Percentiles rank a stretch among this genome's conserved stretches.
These are phyloP conservation scores for Dufourea novaeangliae DNA, from an alignment of 1,140 invertebrate species.

Conservation along the genomic window DNA sequence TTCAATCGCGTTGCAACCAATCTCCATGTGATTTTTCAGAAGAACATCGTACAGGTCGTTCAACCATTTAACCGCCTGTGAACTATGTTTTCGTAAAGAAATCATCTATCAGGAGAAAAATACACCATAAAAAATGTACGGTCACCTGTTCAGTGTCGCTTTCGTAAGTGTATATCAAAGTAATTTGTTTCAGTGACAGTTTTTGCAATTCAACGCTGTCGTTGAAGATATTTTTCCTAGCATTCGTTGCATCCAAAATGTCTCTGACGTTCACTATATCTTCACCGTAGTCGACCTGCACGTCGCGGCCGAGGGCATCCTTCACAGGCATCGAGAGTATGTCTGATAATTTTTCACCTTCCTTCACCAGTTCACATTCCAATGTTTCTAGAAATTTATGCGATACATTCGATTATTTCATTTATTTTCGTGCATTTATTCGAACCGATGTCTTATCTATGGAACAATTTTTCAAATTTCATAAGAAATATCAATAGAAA, in stretches of 20 bases:
- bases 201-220: constrained; percentile 88
- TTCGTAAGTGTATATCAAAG: constrained; percentile 89
- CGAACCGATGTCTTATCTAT: too few species aligned
- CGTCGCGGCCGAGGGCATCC: constrained; percentile 88
- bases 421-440: too few species aligned
- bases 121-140: background rate
- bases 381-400: constrained; percentile 82
- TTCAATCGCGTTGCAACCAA: constrained; percentile 87
- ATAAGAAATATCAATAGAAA: too few species aligned
- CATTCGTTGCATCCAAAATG: constrained; percentile 85
- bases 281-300: constrained; percentile 87
- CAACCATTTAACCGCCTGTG: constrained; percentile 88
- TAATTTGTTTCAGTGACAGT: constrained; percentile 88
- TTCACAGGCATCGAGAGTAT: constrained; percentile 90
- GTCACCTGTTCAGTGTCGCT: constrained; percentile 86
- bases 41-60: constrained; percentile 88
- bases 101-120: background rate
- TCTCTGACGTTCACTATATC: constrained; percentile 88
- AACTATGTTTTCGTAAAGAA: constrained; percentile 18
- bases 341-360: constrained; percentile 90
- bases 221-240: constrained; percentile 85
- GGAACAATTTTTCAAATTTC: too few species aligned
- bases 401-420: background rate
- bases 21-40: constrained; percentile 86
- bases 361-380: constrained; percentile 86